Percentiles rank a stretch among this genome's conserved stretches.
Evolutionary conservation across 2,888 invertebrate species (phyloP).

Genomic region (Drosophila histrio): DNA sequence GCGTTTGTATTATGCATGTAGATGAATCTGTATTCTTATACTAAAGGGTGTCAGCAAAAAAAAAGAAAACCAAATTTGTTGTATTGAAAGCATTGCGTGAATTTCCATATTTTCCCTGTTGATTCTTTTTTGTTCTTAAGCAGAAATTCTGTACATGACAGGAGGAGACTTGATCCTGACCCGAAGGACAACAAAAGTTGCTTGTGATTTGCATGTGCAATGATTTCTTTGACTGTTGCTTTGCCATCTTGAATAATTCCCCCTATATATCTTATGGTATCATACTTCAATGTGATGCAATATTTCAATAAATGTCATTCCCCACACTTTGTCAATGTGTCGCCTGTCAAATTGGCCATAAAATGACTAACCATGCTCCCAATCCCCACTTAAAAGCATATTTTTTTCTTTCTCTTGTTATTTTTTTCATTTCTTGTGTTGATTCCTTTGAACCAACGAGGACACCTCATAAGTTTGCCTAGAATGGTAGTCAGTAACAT

Average conservation of each 20-base stretch:
- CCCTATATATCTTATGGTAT: not conserved
- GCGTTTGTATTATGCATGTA: constrained; percentile 18
- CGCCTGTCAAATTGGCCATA: constrained; percentile 57
- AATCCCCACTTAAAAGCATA: constrained; percentile 36
- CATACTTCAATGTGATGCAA: constrained; percentile 17
- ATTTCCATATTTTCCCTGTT: constrained; percentile 44
- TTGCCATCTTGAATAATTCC: not conserved
- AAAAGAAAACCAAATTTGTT: constrained; percentile 38
- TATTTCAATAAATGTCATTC: constrained; percentile 52
- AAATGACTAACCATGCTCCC: constrained; percentile 35
- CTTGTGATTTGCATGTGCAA: constrained; percentile 38
- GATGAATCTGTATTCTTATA: constrained; percentile 11
- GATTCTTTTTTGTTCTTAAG: constrained; percentile 13
- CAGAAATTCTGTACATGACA: constrained; percentile 43
- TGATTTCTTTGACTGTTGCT: constrained; percentile 14
- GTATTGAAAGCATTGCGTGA: constrained; percentile 57
- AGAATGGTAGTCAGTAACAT: constrained; percentile 18
- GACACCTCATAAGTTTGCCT: constrained; percentile 22
- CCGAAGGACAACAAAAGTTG: not conserved
- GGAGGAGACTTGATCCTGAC: constrained; percentile 26
- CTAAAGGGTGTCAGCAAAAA: constrained; percentile 30
- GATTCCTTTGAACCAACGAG: constrained; percentile 30
- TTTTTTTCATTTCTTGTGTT: constrained; percentile 24
- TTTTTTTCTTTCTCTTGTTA: constrained; percentile 40
- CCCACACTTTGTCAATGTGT: constrained; percentile 42